Base-by-base conservation (phyloP, 2,797 vertebrate genomes). In the Xiphophorus birchmanni region DNA sequence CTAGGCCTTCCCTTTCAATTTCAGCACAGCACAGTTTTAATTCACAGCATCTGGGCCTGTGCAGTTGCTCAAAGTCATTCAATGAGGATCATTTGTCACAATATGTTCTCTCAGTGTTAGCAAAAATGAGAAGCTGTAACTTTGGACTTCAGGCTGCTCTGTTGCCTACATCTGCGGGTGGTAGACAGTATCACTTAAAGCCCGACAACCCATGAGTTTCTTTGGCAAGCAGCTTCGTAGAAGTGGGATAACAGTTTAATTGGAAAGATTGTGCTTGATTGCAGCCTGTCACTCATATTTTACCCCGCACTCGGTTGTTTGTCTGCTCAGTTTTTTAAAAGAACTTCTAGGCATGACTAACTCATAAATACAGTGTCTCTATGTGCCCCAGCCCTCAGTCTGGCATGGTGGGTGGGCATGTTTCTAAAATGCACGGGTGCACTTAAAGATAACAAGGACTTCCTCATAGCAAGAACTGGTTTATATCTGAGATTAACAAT, bases 361-460 rank as follows among this genome's bases (percentile, higher is more conserved):
- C 80, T 87, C 77, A 79, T 85, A 88, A 90, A 91, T 79, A 71
- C 52, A 77, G 76, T 77, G 86, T 81, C 58, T 82, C 67, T 67
- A 54, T 83, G 76, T 74, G 79, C 29, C 82, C 77, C 78, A 81
- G 77, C 76, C 83, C 75, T 78, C 67, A 87, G 73, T 85, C 83
- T 81, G 73, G 87, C 88, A 85, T 82, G 84, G 84, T 95, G 92
- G 92, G 90, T 91, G 91, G 92, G 86, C 89, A 88, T 86, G 88
- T 85, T 91, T 82, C 81, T 86, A 80, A 85, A 90, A 94, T 80
- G 87, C 89, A 82, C 89, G 78, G 82, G 80, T 89, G 87, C 89
- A 86, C 84, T 81, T 89, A 82, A 86, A 90, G 88, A 92, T 92
- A 93, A 93, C 90, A 90, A 82, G 52, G 77, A 83, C 89, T 88